Evolutionary conservation across 2,797 vertebrate genomes (phyloP).

Genomic region (Cuniculus paca): DNA sequence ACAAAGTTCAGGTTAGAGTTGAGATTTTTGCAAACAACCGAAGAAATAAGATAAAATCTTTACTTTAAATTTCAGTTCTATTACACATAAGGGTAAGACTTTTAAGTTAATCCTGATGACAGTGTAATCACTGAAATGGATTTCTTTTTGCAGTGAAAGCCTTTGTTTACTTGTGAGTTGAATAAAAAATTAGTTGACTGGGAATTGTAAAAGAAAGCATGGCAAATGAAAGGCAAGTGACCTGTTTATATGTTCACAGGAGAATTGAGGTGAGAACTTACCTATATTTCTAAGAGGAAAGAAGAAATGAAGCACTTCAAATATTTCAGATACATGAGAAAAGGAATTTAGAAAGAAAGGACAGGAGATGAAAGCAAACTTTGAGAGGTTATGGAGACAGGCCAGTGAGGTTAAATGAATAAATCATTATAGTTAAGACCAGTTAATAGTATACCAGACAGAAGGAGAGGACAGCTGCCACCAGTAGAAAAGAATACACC

Average conservation of each 20-base stretch:
- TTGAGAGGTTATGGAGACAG: not conserved
- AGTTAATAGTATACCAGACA: not conserved
- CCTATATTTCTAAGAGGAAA: not conserved
- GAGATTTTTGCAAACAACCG: not conserved
- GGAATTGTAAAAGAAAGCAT: not conserved
- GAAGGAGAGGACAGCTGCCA: not conserved
- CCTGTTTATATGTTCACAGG: not conserved
- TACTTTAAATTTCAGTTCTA: not conserved
- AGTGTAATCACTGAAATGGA: not conserved
- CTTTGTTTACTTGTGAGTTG: not conserved
- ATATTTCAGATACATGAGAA: not conserved
- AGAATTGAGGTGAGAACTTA: not conserved
- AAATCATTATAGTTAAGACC: not conserved
- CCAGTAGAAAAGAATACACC: not conserved
- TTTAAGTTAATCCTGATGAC: slow-evolving; percentile 25
- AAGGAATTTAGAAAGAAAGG: not conserved
- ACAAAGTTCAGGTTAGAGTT: not conserved
- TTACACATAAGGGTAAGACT: not conserved
- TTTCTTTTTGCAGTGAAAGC: not conserved
- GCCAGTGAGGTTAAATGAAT: not conserved
- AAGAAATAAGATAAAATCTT: not conserved
- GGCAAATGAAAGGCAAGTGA: not conserved
- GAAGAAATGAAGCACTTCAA: not conserved
- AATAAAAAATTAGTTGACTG: not conserved
- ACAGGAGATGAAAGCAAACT: not conserved